Base-by-base conservation (phyloP, 2,797 vertebrate species). In the Rhabdomys pumilio region DNA sequence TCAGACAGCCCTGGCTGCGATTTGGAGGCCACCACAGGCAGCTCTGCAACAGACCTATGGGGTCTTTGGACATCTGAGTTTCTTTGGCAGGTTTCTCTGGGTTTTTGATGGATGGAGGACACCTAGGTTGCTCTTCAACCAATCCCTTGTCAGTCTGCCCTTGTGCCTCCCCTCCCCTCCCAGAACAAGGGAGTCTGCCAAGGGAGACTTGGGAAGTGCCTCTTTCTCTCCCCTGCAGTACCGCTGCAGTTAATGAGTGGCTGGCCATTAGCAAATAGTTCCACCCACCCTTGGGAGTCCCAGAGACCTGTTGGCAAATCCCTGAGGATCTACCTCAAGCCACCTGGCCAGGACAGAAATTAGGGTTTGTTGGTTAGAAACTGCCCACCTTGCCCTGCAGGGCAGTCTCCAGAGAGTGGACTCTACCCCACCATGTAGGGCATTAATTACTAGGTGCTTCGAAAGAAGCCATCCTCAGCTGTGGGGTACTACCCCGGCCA, bases 161-260 rank as follows among this genome's bases (percentile, higher is more conserved):
- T 0, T 1, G n/a, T 6, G 44, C 12, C 6, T n/a, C 26, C 8
- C 8, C 57, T 65, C 22, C 50, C 24, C 20, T 53, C 59, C 47
- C 2, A 38, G 67, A 50, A 73, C 13, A 47, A 31, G 79, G 19
- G 38, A 72, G 50, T 12, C 50, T 31, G 6, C 59, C 44, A 19
- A 0, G 41, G 20, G 44, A 69, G 83, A 4, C 41, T 22, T 83
- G 34, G 41, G 29, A 85, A 65, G 34, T 0, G 10, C 50, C 50
- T 26, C 53, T 67, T 20, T 3, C 83, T 0, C 0, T 0, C 10
- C 22, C 12, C 34, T 0, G 17, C 6, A 7, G 44, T 9, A 0
- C 10, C 3, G 13, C 4, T 2, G 2, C 6, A 3, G 67, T 3
- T 2, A 11, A 53, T 5, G 8, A 3, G 38, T 15, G 55, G 4